Base-by-base conservation (phyloP, 1,140 invertebrate genomes). In the Pomacea maculata region DNA sequence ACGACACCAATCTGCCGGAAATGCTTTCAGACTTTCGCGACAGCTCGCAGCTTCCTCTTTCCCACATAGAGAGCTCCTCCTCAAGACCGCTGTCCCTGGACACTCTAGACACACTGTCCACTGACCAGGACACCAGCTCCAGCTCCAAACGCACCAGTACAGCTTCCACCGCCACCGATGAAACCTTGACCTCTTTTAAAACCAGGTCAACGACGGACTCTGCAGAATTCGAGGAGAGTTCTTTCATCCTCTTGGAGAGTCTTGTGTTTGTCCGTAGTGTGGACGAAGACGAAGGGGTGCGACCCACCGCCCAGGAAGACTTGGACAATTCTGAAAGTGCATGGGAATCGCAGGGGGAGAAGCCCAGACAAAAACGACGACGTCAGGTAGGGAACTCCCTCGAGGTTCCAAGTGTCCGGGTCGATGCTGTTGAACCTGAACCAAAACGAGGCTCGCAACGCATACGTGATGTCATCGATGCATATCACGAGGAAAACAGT, bases 361-460 rank as follows among this genome's bases (percentile, higher is more conserved):
- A 61, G 57, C 57, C 57, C 57, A 61, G 57, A 8, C 57, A 61
- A 17, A 52, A 57, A 71, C 65, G 77, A 12, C 77, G 77, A n/a
- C 65, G 54, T 5, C 65, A 21, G 17, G 21, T 57, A 1, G 67
- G 45, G 64, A 70, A 68, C 7, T 77, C 61, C 61, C 73, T 75
- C 65, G 71, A 55, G 68, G 55, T 45, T 12, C 15, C 61, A n/a
- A 64, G 65, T 10, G 54, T 25, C 55, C 54, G 55, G 68, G 21
- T 55, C n/a, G 74, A 75, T 34, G 74, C 71, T 65, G 63, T 64
- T 52, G 74, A 76, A 61, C 74, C 77, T 11, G 77, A 72, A 29
- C 81, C 81, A 34, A 80, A 84, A 75, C 67, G 78, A 78, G 80
- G 78, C 68, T 80, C 83, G 61, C 79, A 84, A 74, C 76, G 80